Evolutionary conservation across 2,113 vertebrate species (phyloP), one percentile per base, ranked within the genome.

Genomic region (Peromyscus californicus): DNA sequence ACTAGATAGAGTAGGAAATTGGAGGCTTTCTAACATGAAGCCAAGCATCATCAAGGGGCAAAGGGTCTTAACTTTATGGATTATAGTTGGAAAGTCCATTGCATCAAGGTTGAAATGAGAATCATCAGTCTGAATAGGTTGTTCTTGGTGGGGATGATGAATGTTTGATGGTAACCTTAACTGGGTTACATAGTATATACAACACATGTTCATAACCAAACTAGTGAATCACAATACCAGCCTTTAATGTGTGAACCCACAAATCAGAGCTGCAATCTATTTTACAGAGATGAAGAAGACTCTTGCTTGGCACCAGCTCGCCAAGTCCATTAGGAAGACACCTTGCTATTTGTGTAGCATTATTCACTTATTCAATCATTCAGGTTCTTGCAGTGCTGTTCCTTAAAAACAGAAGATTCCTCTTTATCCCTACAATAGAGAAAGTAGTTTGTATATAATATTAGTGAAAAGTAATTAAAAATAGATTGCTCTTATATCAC

Each of bases 331-430:
- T 21, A 5, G 51, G 4, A 57, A n/a, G 7, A 95, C 3, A 31
- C 17, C 24, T 74, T 79, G 61, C 16, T 26, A 17, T 92, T 76
- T 90, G 31, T 74, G 26, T 39, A 72, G 31, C 22, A 65, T 89
- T 90, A 88, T 63, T 70, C 36, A 84, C 36, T 51, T 51, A 63
- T 51, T 45, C 9, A 88, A 91, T 83, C 61, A 48, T 31, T 96
- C 75, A 80, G 51, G 89, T 92, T 79, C 24, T 92, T n/a, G 22
- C 0, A n/a, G 7, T 7, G 5, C 29, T 91, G 31, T 84, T 95
- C 16, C 13, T 1, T 63, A 90, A 72, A 82, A 61, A 26, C 75
- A 9, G 5, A 5, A 2, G 33, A 45, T 69, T 48, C 48, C 92
- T 33, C 39, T 95, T 33, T 12, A 36, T 87, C 17, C 1, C 74